Evolutionary conservation across 2,113 vertebrate genomes (phyloP), one percentile per base, ranked within the genome.

Genomic region (Melozone crissalis): DNA sequence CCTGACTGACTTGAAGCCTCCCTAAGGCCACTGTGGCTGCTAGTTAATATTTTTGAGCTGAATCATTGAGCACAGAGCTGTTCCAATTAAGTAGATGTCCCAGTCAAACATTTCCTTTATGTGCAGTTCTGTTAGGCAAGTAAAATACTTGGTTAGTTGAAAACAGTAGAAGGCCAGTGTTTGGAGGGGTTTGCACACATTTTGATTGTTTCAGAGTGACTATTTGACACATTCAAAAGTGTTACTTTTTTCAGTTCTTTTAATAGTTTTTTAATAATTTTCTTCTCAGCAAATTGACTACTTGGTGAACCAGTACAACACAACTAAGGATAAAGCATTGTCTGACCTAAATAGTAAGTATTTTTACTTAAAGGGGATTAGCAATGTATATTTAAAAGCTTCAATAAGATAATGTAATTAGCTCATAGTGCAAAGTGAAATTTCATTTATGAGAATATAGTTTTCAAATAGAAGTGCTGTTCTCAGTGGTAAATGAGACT

Each of bases 331-430:
- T 67, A 98, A 97, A 96, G 99, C 98, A 41, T 95, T 99, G 80
- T 98, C 97, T 33, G 99, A 99, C 96, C 98, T 99, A 87, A 98
- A 99, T 81, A 98, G 99, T 99, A 97, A 99, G 99, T 99, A 95
- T 47, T 90, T 80, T 81, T 52, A 68, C 75, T 77, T 84, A 74
- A 75, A 57, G 7, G 41, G 20, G 9, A 65, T 67, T 93, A 81
- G 24, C 2, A 2, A 28, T 35, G 13, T 86, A 31, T 57, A 16
- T 79, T 93, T 83, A 76, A 94, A 91, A 74, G 17, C 26, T 93
- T 78, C 41, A 66, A 0, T 66, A 57, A 87, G 41, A 62, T 72
- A 71, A 68, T 89, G 55, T 57, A 57, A 73, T 89, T 82, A 75
- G 62, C 18, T 92, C 8, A 26, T 87, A 85, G 55, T 55, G 20